Conservation (phyloP, 1,140 invertebrate species). For the Fopius arisanus region DNA sequence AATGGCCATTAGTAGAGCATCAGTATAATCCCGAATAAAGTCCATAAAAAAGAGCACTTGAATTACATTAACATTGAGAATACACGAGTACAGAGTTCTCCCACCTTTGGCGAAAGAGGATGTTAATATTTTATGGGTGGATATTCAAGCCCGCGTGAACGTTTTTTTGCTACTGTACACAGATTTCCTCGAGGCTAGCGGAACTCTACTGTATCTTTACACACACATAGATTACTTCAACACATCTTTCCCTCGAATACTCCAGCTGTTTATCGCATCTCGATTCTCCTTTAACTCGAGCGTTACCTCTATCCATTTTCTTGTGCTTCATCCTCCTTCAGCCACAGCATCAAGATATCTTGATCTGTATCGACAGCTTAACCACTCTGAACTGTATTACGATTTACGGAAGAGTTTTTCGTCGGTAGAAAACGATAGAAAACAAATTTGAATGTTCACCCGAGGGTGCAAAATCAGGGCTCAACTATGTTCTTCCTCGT, state of each 20-base stretch:
- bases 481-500: background rate
- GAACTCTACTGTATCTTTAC: background rate
- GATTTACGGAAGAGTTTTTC: background rate
- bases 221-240: background rate
- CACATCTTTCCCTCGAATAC: too few relatives aligned
- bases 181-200: background rate
- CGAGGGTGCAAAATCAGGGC: background rate
- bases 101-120: background rate
- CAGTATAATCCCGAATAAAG: too few relatives aligned
- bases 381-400: background rate
- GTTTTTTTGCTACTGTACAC: constrained; percentile 2
- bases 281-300: background rate
- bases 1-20: too few relatives aligned
- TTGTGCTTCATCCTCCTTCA: background rate
- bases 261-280: background rate
- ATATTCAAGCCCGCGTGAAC: constrained; percentile 1
- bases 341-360: background rate
- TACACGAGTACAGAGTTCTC: background rate
- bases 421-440: background rate
- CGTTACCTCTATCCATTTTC: background rate
- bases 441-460: background rate
- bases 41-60: background rate
- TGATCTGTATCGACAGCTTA: background rate
- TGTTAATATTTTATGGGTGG: constrained; percentile 5
- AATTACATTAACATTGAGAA: background rate